A percentile compares a stretch with the other conserved stretches of the same genome.
Conservation (phyloP, 2,888 invertebrate genomes). For the Luperina testacea region DNA sequence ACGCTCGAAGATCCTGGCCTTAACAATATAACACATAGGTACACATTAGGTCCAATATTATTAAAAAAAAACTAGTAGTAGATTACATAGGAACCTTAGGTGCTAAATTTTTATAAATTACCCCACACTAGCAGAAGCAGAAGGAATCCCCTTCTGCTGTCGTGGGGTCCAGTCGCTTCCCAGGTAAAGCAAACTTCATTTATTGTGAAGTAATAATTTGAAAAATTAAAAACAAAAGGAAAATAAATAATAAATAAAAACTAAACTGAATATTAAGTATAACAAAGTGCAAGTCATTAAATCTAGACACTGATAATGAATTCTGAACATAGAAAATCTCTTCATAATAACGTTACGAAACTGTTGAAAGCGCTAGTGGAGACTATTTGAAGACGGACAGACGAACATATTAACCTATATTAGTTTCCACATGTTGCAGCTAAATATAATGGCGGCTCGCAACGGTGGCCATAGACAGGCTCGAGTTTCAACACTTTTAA, state of each 20-base stretch:
- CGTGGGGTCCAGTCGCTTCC: no score
- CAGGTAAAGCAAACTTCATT: no score
- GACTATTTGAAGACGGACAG: conserved; percentile 67
- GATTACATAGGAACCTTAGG: no score
- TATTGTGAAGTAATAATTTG: no score
- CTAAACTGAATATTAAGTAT: neutral
- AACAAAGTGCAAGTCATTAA: neutral
- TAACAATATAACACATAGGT: no score
- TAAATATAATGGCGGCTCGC: conserved; percentile 63
- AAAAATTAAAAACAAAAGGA: no score
- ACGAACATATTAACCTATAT: conserved; percentile 75
- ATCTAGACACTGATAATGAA: conserved; percentile 1
- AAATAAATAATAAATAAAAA: neutral
- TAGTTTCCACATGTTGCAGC: conserved; percentile 58
- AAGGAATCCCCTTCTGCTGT: no score
- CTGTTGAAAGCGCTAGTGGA: conserved; percentile 29
- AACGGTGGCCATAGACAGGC: conserved; percentile 31
- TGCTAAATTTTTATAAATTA: no score
- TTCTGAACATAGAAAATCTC: conserved; percentile 5
- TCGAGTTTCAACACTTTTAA: conserved; percentile 42
- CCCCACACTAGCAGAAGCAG: no score
- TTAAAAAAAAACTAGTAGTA: no score
- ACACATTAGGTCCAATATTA: no score
- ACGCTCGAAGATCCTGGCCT: no score
- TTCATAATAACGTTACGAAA: conserved; percentile 44